Conservation (phyloP, 1,140 invertebrate genomes). For the Protaetia brevitarsis region DNA sequence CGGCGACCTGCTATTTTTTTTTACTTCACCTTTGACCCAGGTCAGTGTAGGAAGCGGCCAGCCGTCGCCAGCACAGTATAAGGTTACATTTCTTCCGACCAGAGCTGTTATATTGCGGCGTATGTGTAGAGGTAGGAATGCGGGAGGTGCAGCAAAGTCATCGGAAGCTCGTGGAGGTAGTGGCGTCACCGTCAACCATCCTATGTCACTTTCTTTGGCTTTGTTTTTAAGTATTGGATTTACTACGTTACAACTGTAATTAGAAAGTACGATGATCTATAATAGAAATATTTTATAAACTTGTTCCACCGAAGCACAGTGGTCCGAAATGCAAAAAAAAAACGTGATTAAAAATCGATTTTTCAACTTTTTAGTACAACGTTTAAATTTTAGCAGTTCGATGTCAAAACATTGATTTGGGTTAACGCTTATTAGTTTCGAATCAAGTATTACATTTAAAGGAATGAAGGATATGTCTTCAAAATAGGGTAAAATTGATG, state of each 20-base stretch:
- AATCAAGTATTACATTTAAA: no score
- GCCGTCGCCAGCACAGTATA: constrained; percentile 40
- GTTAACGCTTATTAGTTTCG: no score
- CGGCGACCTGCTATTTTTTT: neutral
- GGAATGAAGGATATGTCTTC: no score
- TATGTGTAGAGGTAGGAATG: constrained; percentile 37
- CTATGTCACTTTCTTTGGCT: constrained; percentile 36
- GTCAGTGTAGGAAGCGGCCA: constrained; percentile 42
- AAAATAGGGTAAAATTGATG: no score
- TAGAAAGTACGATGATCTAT: neutral
- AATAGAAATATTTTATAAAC: neutral
- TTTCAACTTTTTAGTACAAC: no score
- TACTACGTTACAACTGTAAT: constrained; percentile 42
- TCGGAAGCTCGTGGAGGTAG: neutral
- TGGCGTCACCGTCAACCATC: constrained; percentile 31
- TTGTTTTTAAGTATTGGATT: constrained; percentile 41
- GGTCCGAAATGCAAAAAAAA: no score
- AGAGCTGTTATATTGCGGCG: constrained; percentile 33
- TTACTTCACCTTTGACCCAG: constrained; percentile 41
- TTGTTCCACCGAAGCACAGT: no score
- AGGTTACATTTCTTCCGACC: constrained; percentile 34
- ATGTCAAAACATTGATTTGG: no score
- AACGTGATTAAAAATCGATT: no score
- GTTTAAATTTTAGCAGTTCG: no score
- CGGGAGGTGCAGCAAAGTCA: constrained; percentile 29